Base-by-base conservation (phyloP, 2,888 invertebrate species). In the Agrypnus murinus region DNA sequence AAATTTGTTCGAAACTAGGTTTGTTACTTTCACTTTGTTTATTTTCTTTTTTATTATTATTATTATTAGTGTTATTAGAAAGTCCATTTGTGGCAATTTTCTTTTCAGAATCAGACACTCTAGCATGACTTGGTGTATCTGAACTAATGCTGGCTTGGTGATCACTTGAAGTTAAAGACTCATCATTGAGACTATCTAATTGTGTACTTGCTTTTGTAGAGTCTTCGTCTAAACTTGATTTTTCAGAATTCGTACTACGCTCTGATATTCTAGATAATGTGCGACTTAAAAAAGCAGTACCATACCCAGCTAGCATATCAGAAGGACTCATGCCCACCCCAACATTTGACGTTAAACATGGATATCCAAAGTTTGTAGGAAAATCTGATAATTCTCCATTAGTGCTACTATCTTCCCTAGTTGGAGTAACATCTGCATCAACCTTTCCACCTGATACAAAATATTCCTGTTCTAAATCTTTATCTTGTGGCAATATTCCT, bases 251-350 rank as follows among this genome's bases (percentile, higher is more conserved):
- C 8, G 95, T 95, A 76, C 95, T 95, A 46, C 95, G 89, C 85
- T 96, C 96, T 0, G 95, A 95, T 81, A 96, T 96, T 73, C 95
- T 88, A 0, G 95, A 95, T 31, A 95, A 87, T 0, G 95, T 95
- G 46, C 95, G 89, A 0, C 92, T 91, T 17, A 92, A 81, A 84
- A 93, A 95, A 48, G 92, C 92, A 69, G 92, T 89, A 6, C 91
- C 92, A 79, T 93, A 93, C 7, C 92, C 74, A 53, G 90, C 89
- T 57, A 93, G 88, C 50, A 93, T 90, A 81, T 93, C 93, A 0
- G 91, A 87, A 0, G 89, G 87, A 77, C 90, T 88, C 2, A 87
- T 83, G 0, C 88, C 87, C 17, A 90, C 88, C 15, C 90, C 89
- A 34, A 90, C 89, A 8, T 84, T 83, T 4, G 89, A 87, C 65